Percentiles rank a stretch among this genome's conserved stretches.
These are phyloP conservation scores for Drosophila novamexicana DNA, from an alignment of 1,140 invertebrate species.

Conservation along the genomic window DNA sequence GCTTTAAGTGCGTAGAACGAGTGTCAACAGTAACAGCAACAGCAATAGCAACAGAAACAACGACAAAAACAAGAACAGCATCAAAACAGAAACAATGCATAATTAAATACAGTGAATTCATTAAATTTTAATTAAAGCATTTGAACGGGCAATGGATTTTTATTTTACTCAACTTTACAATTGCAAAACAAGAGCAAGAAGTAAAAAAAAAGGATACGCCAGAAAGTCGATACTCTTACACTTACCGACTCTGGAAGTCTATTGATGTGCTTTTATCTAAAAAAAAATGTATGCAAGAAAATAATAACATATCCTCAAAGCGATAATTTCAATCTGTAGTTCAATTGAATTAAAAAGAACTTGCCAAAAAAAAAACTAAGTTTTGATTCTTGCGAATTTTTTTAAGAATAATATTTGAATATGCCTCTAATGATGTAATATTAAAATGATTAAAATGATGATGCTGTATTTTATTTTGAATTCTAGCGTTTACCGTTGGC, in stretches of 20 bases:
- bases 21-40: constrained; percentile 28
- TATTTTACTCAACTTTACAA: constrained; percentile 61
- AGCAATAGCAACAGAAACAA: constrained; percentile 2
- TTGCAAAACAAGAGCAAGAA: constrained; percentile 34
- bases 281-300: too few relatives aligned
- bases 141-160: constrained; percentile 80
- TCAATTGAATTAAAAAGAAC: too few relatives aligned
- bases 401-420: too few relatives aligned
- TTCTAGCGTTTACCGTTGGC: too few relatives aligned
- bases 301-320: too few relatives aligned
- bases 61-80: constrained; percentile 16
- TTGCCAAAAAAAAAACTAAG: too few relatives aligned
- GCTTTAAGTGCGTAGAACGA: constrained; percentile 41
- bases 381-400: too few relatives aligned
- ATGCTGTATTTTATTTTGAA: too few relatives aligned
- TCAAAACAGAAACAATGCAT: constrained; percentile 70
- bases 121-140: constrained; percentile 83
- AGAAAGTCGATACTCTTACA: constrained; percentile 4
- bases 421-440: too few relatives aligned
- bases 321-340: too few relatives aligned
- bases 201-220: constrained; percentile 15
- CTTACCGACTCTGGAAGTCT: background rate
- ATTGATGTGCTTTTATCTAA: too few relatives aligned
- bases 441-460: too few relatives aligned
- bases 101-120: constrained; percentile 80